These are phyloP conservation scores for Rhopalosiphum nymphaeae DNA, from an alignment of 2,888 invertebrate genomes.

Conservation along the genomic window DNA sequence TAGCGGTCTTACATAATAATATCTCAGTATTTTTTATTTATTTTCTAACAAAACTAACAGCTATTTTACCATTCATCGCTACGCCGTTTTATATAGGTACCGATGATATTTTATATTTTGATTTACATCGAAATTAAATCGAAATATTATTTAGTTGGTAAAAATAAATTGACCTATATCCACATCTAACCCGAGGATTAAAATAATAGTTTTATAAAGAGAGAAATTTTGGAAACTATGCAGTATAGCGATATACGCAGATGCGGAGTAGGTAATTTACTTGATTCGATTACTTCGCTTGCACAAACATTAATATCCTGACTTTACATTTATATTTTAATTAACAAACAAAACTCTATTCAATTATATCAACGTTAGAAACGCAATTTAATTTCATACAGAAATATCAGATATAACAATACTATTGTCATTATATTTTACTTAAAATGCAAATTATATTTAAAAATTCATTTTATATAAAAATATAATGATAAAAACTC, in stretches of 20 bases:
- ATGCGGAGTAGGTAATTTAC: not conserved
- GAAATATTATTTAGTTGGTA: not conserved
- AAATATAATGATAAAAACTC: not conserved
- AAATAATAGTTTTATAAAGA: not conserved
- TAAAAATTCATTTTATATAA: not conserved
- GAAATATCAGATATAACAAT: not conserved
- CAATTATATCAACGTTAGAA: not conserved
- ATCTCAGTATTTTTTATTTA: not conserved
- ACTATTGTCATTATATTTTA: not conserved
- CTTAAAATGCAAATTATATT: not conserved
- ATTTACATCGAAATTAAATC: not conserved
- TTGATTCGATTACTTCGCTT: not conserved
- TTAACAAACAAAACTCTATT: not conserved
- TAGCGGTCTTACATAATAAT: not conserved
- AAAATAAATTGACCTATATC: not conserved
- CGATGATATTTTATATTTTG: not conserved
- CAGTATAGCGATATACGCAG: not conserved
- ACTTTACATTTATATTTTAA: not conserved
- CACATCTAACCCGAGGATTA: not conserved
- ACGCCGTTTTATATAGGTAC: not conserved
- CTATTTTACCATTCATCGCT: not conserved
- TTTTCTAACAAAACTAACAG: not conserved
- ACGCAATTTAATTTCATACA: not conserved
- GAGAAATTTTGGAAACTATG: not conserved
- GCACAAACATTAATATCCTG: not conserved